Evolutionary conservation across 1,140 invertebrate genomes (phyloP), one percentile per base, ranked within the genome.

Genomic region (Danaus plexippus): DNA sequence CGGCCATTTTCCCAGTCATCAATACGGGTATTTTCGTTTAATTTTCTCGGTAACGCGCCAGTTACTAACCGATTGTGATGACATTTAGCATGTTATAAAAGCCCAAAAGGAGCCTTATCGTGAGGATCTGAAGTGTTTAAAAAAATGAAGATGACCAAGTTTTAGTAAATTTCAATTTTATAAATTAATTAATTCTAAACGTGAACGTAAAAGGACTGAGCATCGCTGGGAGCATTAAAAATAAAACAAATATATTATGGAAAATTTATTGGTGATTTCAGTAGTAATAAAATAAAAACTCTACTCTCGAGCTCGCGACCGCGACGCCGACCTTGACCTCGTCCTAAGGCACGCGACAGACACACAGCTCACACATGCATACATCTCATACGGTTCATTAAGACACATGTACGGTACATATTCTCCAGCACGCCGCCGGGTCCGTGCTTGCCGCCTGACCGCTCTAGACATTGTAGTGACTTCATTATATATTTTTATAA

Each of bases 261-360:
- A 76, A 78, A 81, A 75, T 76, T 76, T 84, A 80, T 77, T 79
- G 63, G 77, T 79, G 74, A 83, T 79, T 47, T 61, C 63, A 52
- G 49, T 73, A 70, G 66, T 81, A 81, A 59, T 77, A 80, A 83
- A 80, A 84, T 80, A 80, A 77, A 75, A 76, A 71, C 67, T 82
- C 77, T 80, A 80, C 64, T 66, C 43, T 52, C 32, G 73, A 66
- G 66, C 67, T 66, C 55, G 69, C 75, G 72, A 61, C 71, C 73
- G 69, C 67, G 57, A 50, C 53, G 67, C 55, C 59, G 60, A 15
- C 15, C 15, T 15, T 15, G 15, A 15, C 15, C 15, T 15, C 15
- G 15, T 15, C 15, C 3, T 67, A 71, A 67, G 66, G 68, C 65
- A 64, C 66, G 52, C 12, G 46, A 54, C 52, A 56, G 22, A 48